These are phyloP conservation scores for Nemoura dubitans DNA, from an alignment of 2,888 invertebrate genomes.

Conservation along the genomic window DNA sequence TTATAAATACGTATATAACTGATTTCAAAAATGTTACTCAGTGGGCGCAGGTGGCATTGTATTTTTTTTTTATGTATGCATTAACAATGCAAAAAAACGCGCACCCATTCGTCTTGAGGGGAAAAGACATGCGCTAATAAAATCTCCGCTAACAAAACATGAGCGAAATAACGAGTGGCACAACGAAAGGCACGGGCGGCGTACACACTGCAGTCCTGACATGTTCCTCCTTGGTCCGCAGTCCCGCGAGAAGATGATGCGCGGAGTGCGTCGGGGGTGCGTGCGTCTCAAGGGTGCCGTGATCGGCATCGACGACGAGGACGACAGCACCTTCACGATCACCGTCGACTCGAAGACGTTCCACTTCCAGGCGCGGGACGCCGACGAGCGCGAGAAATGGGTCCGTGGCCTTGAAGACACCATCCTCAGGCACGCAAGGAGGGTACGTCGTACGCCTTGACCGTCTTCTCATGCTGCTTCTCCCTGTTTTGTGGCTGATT, in stretches of 20 bases:
- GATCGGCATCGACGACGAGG: constrained; percentile 98
- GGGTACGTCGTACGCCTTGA: constrained; percentile 59
- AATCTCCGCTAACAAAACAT: no score
- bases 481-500: not conserved
- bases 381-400: constrained; percentile 95
- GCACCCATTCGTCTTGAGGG: no score
- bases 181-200: no score
- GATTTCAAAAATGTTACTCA: no score
- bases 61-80: no score
- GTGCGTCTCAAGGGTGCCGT: constrained; percentile 97
- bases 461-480: not conserved
- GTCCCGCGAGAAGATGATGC: constrained; percentile 99
- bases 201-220: no score
- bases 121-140: no score
- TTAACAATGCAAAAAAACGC: no score
- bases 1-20: no score
- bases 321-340: constrained; percentile 98
- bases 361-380: constrained; percentile 97
- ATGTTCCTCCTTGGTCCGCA: constrained; percentile 58
- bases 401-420: constrained; percentile 94
- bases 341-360: constrained; percentile 99
- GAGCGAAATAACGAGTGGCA: no score
- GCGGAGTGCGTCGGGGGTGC: constrained; percentile 95
- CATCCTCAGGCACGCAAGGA: constrained; percentile 82
- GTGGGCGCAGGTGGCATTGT: no score